A percentile compares a stretch with the other conserved stretches of the same genome.
phyloP scores from a whole-genome alignment of 2,113 vertebrate species.

The Bothrops jararaca region DNA sequence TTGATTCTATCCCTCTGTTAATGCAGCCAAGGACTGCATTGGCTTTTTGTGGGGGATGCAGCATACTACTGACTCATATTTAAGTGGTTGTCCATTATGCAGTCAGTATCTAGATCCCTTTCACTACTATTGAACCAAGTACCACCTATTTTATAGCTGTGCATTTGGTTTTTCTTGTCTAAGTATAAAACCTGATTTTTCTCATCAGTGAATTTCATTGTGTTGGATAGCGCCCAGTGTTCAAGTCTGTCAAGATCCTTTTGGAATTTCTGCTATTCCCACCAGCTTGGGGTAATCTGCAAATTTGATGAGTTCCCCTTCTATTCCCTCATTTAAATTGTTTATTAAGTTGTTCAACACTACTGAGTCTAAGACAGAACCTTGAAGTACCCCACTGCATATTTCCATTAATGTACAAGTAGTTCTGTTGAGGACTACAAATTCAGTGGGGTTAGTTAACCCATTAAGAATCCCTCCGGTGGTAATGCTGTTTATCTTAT shows the following conservation, averaged over 20 bases:
- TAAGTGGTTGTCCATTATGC: neutral
- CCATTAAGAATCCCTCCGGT: neutral
- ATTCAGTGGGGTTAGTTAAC: neutral
- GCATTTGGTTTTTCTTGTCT: neutral
- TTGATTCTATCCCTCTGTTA: neutral
- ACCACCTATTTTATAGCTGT: neutral
- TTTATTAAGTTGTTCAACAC: neutral
- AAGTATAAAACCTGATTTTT: neutral
- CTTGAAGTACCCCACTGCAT: neutral
- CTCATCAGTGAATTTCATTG: neutral
- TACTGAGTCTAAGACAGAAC: neutral
- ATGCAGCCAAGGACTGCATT: neutral
- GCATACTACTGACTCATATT: neutral
- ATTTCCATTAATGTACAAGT: neutral
- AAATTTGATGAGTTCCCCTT: neutral
- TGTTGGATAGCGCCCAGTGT: neutral
- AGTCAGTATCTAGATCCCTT: neutral
- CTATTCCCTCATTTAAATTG: neutral
- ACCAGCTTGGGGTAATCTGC: neutral
- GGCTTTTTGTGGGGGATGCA: neutral
- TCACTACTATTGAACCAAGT: neutral
- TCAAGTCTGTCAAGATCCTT: neutral
- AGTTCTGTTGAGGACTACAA: too few species aligned
- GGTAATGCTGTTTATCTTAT: neutral
- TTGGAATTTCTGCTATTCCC: neutral